Evolutionary conservation across 2,797 vertebrate species (phyloP).

Genomic region (Gadopsis marmoratus): DNA sequence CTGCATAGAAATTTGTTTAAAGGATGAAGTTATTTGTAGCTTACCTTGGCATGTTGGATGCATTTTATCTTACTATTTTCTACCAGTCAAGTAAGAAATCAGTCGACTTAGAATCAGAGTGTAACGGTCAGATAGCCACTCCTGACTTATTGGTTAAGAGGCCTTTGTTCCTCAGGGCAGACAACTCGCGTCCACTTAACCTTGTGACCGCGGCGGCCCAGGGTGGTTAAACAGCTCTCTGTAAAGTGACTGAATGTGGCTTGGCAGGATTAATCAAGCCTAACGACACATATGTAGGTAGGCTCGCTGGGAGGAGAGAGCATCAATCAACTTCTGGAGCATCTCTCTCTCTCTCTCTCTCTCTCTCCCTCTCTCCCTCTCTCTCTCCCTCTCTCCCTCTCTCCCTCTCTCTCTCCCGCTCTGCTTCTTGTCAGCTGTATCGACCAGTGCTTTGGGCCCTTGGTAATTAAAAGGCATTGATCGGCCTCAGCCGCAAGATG

Average conservation of each 20-base stretch:
- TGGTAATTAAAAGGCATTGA: conserved; percentile 89
- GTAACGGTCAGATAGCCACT: conserved; percentile 17
- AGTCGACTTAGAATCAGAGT: conserved; percentile 13
- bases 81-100: conserved; percentile 11
- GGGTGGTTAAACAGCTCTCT: conserved; percentile 56
- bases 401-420: conserved; percentile 44
- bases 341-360: background rate
- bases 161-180: conserved; percentile 34
- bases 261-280: conserved; percentile 79
- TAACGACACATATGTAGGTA: conserved; percentile 76
- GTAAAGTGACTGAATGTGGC: conserved; percentile 69
- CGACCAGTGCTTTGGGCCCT: conserved; percentile 78
- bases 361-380: conserved; percentile 6
- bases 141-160: conserved; percentile 52
- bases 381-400: conserved; percentile 46
- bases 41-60: background rate
- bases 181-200: conserved; percentile 73
- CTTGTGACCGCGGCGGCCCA: conserved; percentile 56
- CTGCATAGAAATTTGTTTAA: background rate
- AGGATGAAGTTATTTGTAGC: conserved; percentile 1
- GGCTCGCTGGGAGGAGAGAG: conserved; percentile 52
- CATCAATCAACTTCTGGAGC: conserved; percentile 79
- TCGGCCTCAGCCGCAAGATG: conserved; percentile 70
- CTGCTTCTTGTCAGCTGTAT: conserved; percentile 79
- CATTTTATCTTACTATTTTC: conserved; percentile 6